Base-by-base conservation (phyloP, 1,140 invertebrate genomes). In the Idris sp. region DNA sequence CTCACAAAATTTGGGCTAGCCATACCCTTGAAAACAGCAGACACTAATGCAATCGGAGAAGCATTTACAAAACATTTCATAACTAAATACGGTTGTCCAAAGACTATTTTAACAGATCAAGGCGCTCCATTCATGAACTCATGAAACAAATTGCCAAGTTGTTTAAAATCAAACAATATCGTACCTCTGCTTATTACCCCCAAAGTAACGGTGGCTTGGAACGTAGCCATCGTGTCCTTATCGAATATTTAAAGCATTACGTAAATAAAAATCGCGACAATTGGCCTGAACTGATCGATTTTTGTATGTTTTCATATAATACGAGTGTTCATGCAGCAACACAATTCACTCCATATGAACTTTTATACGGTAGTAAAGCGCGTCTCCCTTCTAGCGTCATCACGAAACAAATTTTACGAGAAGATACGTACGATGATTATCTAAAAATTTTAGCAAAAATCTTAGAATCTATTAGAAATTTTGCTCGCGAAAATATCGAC, bases 221-320 rank as follows among this genome's bases (percentile, higher is more conserved):
- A 48, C 28, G 81, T 26, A 81, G 74, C 35, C 87, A 90, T 74
- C 56, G 41, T 9, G 61, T 76, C 0, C 38, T 84, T 8, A 28
- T 26, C 0, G 74, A 79, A 33, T 84, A 76, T 58, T 43, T 80
- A 11, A 77, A 72, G 54, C 59, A 76, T 51, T 86, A 79, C 36
- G 36, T 71, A 4, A 36, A 48, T 9, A 18, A 40, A 40, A 3
- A 22, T 9, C 46, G 53, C 4, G 61, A 79, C 19, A 72, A 84
- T 62, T 88, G 85, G 86, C 68, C 83, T 16, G 28, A 77, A 9
- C 80, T 54, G 11, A 4, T 86, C 0, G 74, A 74, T 1, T 75
- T 74, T 22, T 72, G 76, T 2, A 56, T 44, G 16, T 58, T 72
- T 16, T 62, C 58, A 3, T 69, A 69, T 11, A 75, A 75, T 19